Percentiles rank a stretch among this genome's conserved stretches.
Evolutionary conservation across 1,140 invertebrate species (phyloP).

Genomic region (Ceratoteleas bidentatus): DNA sequence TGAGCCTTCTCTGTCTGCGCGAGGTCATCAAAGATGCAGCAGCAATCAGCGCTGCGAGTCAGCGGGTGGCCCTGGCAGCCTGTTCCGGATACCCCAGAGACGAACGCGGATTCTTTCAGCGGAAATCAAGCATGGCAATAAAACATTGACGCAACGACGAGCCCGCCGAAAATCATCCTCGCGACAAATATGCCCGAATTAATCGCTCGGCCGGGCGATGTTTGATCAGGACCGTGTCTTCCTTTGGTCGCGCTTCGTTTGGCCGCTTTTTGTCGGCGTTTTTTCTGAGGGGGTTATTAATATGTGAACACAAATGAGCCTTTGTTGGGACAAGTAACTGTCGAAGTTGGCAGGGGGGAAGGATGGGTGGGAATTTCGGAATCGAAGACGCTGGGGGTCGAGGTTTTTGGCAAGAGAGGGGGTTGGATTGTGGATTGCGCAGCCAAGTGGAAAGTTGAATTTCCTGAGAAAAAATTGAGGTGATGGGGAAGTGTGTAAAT

Average conservation of each 20-base stretch:
- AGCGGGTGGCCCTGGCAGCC: constrained; percentile 62
- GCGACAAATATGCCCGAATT: constrained; percentile 51
- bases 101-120: constrained; percentile 76
- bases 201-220: constrained; percentile 24
- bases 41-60: constrained; percentile 80
- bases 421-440: no score
- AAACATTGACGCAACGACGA: constrained; percentile 59
- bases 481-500: no score
- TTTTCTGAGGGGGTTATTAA: constrained; percentile 8
- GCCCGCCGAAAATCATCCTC: constrained; percentile 27
- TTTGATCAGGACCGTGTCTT: constrained; percentile 15
- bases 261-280: not conserved
- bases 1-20: constrained; percentile 74
- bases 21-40: constrained; percentile 81
- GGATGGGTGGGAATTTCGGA: no score
- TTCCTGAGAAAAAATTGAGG: no score
- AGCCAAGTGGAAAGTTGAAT: no score
- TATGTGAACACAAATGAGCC: not conserved
- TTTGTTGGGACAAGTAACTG: not conserved
- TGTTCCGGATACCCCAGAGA: constrained; percentile 62
- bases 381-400: no score
- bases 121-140: constrained; percentile 75
- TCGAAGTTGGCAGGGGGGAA: no score
- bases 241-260: not conserved
- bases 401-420: no score